Evolutionary conservation across 2,888 invertebrate genomes (phyloP).

Genomic region (Hyppa rectilinea): DNA sequence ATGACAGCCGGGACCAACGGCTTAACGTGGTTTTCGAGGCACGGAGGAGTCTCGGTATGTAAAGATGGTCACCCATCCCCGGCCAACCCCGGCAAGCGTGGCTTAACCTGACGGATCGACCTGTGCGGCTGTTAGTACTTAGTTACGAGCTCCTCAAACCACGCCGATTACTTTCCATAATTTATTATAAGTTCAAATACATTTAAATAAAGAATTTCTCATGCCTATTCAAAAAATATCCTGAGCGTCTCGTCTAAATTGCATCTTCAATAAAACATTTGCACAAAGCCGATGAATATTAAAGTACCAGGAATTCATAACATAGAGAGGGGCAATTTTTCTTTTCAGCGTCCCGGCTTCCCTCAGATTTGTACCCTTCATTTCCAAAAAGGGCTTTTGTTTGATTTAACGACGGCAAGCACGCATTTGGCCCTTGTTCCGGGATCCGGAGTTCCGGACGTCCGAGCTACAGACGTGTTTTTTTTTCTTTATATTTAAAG

Average conservation of each 20-base stretch:
- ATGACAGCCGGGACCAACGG: too few species aligned
- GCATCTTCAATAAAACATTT: conserved; percentile 56
- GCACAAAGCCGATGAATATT: conserved; percentile 57
- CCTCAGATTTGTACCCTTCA: conserved; percentile 62
- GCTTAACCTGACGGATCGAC: too few species aligned
- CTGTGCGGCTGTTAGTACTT: too few species aligned
- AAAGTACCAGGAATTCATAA: conserved; percentile 56
- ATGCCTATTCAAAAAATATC: too few species aligned
- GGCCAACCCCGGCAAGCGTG: too few species aligned
- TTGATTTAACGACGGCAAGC: conserved; percentile 65
- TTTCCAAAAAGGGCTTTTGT: conserved; percentile 64
- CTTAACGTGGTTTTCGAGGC: too few species aligned
- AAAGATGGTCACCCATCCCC: too few species aligned
- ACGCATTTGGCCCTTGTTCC: conserved; percentile 57
- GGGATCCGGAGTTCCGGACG: conserved; percentile 29
- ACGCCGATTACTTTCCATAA: conserved; percentile 2
- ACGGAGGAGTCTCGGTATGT: too few species aligned
- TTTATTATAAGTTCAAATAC: conserved; percentile 11
- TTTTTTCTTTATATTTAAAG: conserved; percentile 58
- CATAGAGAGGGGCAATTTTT: conserved; percentile 50
- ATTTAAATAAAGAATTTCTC: conserved; percentile 34
- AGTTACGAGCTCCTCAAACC: too few species aligned
- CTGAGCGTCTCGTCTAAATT: conserved; percentile 35
- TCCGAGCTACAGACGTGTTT: conserved; percentile 35
- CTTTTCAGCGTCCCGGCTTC: conserved; percentile 43